Base-by-base conservation (phyloP, 2,797 vertebrate species). In the Nyctalus aviator region DNA sequence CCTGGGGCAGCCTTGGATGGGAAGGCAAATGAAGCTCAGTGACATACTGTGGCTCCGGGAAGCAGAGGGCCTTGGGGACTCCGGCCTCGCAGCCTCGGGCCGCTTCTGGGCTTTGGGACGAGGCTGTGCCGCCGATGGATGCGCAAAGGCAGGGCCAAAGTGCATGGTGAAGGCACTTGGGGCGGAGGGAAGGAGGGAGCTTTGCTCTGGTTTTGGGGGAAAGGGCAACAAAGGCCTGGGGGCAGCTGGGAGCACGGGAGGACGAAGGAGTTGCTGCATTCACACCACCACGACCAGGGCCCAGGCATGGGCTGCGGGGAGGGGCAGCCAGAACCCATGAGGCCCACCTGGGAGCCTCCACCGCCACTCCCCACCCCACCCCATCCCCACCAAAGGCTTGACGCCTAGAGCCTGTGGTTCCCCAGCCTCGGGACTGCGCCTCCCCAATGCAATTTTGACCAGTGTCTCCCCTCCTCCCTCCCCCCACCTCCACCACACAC, bases 401-500 rank as follows among this genome's bases (percentile, higher is more conserved):
- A 73, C 3, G 57, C 57, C 25, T 57, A 57, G 35, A 64, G n/a
- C 62, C 68, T 0, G 41, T 0, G 68, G 50, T 73, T 94, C 46
- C n/a, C 37, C 37, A 41, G 44, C 44, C 4, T 44, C 44, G 9
- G 44, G 44, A 44, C 44, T 44, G 89, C 84, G 93, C 98, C 98
- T 97, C 97, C 98, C 93, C 97, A 98, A 81, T 97, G 98, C 99
- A 98, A 98, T 99, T 98, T 98, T 98, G 98, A 98, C 98, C 98
- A 97, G 66, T 59, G 57, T 5, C 25, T 25, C 10, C 57, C 23
- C 23, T 5, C 11, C 57, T 5, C 21, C 23, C 55, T 4, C 23
- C 55, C 23, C 55, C 23, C 5, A 4, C 23, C 11, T 5, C 11
- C 10, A 0, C 21, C 20, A 55, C 50, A 7, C 50, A 10, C 55